Evolutionary conservation across 2,797 vertebrate genomes (phyloP).

Genomic region (Bovichtus variegatus): DNA sequence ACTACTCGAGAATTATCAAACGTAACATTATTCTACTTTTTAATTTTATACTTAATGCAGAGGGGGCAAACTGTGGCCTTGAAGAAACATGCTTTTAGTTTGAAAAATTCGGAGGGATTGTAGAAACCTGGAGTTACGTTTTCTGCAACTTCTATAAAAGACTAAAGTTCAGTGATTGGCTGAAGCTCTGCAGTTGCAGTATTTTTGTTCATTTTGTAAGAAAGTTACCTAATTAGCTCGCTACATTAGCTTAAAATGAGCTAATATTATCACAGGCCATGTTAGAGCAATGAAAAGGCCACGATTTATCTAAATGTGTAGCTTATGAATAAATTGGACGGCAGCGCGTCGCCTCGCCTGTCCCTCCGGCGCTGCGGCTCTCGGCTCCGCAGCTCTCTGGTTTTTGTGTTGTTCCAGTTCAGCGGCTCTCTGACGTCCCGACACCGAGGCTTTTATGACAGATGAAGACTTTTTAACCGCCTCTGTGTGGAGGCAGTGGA

Average conservation of each 20-base stretch:
- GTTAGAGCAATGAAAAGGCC: conserved; percentile 1
- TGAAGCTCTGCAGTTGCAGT: not conserved
- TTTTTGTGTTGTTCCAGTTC: conserved; percentile 48
- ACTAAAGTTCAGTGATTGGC: not conserved
- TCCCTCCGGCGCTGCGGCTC: not conserved
- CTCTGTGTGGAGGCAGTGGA: conserved; percentile 72
- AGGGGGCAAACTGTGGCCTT: not conserved
- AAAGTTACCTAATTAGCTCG: not conserved
- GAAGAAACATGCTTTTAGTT: not conserved
- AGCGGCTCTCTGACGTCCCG: conserved; percentile 49
- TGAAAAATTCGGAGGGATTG: not conserved
- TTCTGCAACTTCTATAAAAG: not conserved
- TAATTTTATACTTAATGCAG: no score
- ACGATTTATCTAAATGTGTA: conserved; percentile 29
- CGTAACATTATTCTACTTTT: no score
- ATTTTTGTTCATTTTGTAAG: not conserved
- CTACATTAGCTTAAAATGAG: conserved; percentile 8
- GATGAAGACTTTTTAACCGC: conserved; percentile 52
- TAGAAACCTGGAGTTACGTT: not conserved
- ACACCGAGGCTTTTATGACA: conserved; percentile 64
- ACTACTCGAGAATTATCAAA: no score
- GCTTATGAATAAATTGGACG: conserved; percentile 55
- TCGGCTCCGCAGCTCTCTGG: conserved; percentile 20
- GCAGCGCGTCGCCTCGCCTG: not conserved
- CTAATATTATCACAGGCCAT: not conserved